Evolutionary conservation across 1,140 invertebrate species (phyloP).

Genomic region (Odontomachus brunneus): DNA sequence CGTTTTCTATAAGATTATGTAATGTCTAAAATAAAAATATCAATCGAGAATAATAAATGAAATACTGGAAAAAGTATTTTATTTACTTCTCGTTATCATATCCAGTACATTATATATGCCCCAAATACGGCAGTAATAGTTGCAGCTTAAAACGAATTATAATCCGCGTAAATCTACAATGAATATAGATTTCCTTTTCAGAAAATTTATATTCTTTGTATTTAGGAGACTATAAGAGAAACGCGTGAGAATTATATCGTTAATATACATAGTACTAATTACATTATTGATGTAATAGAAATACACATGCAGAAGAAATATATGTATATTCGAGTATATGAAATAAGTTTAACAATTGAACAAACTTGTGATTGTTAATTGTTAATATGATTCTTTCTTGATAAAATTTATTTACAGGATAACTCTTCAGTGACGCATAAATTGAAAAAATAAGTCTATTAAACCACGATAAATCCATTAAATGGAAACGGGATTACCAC

Average conservation of each 20-base stretch:
- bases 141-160: slow-evolving; percentile 61
- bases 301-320: slow-evolving; percentile 61
- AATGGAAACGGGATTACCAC: slow-evolving; percentile 29
- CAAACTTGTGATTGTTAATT: slow-evolving; percentile 52
- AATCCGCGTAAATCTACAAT: slow-evolving; percentile 64
- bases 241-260: slow-evolving; percentile 61
- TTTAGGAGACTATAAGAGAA: slow-evolving; percentile 59
- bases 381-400: slow-evolving; percentile 29
- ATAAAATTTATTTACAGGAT: slow-evolving; percentile 41
- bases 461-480: slow-evolving; percentile 34
- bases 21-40: slow-evolving; percentile 1
- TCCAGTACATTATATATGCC: slow-evolving; percentile 67
- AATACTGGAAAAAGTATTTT: slow-evolving; percentile 72
- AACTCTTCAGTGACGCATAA: slow-evolving; percentile 13
- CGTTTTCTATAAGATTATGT: neutral
- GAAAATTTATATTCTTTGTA: slow-evolving; percentile 58
- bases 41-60: neutral
- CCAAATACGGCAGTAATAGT: slow-evolving; percentile 67
- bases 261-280: slow-evolving; percentile 57
- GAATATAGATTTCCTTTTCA: slow-evolving; percentile 53
- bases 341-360: slow-evolving; percentile 65
- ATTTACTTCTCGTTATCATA: slow-evolving; percentile 65
- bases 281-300: slow-evolving; percentile 62
- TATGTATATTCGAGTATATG: slow-evolving; percentile 52
- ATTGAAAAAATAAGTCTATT: neutral